Conservation (phyloP, 2,797 vertebrate species). For the Diplodus sargus region DNA sequence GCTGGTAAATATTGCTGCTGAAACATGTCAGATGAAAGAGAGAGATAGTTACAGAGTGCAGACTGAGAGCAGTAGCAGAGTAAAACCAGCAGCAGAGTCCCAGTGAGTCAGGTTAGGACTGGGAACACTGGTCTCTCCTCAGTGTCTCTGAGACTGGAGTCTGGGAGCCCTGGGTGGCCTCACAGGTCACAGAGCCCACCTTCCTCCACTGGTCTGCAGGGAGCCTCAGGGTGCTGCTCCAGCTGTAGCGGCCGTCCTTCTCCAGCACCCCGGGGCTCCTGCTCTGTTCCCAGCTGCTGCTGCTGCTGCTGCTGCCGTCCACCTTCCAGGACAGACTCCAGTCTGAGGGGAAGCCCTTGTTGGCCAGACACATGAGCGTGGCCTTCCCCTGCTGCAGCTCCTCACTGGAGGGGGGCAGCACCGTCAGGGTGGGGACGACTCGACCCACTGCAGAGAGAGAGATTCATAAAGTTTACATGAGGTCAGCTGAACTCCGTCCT, state of each 20-base stretch:
- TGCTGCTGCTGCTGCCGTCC: constrained; percentile 34
- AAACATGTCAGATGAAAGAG: not conserved
- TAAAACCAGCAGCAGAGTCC: constrained; percentile 18
- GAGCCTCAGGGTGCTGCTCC: constrained; percentile 56
- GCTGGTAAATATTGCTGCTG: not conserved
- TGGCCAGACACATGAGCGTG: constrained; percentile 68
- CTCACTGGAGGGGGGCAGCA: constrained; percentile 56
- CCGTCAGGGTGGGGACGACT: constrained; percentile 16
- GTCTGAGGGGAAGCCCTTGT: constrained; percentile 69
- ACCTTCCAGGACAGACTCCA: constrained; percentile 68
- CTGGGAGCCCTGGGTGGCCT: constrained; percentile 55
- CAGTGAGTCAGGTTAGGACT: constrained; percentile 32
- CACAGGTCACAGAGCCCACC: constrained; percentile 49
- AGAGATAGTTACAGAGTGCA: not conserved
- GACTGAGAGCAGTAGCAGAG: constrained; percentile 8
- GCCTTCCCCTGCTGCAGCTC: constrained; percentile 48
- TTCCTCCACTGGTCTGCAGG: constrained; percentile 42
- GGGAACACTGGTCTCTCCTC: constrained; percentile 65
- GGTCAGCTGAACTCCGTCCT: too few relatives aligned
- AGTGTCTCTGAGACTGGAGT: constrained; percentile 26
- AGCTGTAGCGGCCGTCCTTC: constrained; percentile 18
- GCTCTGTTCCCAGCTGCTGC: constrained; percentile 21
- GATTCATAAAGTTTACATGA: too few relatives aligned
- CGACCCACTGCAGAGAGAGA: too few relatives aligned
- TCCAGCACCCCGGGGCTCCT: constrained; percentile 41